Percentiles rank a stretch among this genome's conserved stretches.
phyloP scores from a whole-genome alignment of 2,888 invertebrate species.

The Plemyria rubiginata region DNA sequence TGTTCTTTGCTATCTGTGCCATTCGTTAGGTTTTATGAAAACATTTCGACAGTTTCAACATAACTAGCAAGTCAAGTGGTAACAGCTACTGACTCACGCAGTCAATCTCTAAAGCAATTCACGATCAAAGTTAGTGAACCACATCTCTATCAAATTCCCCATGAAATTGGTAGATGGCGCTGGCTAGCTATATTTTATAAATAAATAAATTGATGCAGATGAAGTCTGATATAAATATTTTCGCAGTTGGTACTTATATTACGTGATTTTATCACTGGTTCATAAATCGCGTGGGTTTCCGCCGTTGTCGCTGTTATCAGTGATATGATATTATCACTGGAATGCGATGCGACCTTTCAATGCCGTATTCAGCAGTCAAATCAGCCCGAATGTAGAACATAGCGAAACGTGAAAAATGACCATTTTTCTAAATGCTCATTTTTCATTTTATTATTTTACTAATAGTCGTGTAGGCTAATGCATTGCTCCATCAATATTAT shows the following conservation, averaged over 20 bases:
- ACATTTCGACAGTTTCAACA: not conserved
- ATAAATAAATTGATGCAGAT: not conserved
- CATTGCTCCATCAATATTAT: not conserved
- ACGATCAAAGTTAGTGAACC: constrained; percentile 30
- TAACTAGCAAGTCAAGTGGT: constrained; percentile 13
- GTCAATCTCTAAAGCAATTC: constrained; percentile 16
- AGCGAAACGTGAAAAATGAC: not conserved
- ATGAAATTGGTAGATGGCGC: constrained; percentile 49
- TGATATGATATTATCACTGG: constrained; percentile 46
- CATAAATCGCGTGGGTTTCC: constrained; percentile 8
- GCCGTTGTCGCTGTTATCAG: constrained; percentile 19
- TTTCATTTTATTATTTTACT: not conserved
- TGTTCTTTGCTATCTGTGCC: not conserved
- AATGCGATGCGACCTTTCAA: constrained; percentile 51
- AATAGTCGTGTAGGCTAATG: not conserved
- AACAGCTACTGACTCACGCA: constrained; percentile 24
- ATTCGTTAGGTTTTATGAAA: not conserved
- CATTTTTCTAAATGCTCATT: no score
- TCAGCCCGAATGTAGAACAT: not conserved
- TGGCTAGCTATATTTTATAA: constrained; percentile 31
- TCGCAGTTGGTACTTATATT: not conserved
- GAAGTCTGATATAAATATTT: not conserved
- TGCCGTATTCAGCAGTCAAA: constrained; percentile 24
- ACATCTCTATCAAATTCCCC: constrained; percentile 37
- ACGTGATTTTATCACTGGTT: constrained; percentile 9